Conservation (phyloP, 2,113 vertebrate species). For the Potamarius usumacintae region DNA sequence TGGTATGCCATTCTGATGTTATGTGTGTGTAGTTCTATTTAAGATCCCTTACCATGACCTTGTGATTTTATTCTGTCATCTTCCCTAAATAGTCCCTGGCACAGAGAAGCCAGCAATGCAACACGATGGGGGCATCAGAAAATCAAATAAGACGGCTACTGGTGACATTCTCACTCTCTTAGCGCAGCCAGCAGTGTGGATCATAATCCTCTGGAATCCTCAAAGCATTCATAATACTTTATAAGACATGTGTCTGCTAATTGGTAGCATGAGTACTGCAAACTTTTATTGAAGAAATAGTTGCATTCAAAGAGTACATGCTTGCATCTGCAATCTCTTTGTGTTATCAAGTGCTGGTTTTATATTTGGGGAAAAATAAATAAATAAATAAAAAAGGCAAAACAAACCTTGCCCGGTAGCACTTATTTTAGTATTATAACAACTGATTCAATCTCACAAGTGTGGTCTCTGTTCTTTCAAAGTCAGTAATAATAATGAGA, state of each 20-base stretch:
- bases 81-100: conserved; percentile 56
- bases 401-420: background rate
- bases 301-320: background rate
- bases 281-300: background rate
- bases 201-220: background rate
- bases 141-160: conserved; percentile 26
- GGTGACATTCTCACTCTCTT: conserved; percentile 17
- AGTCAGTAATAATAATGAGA: no score
- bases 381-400: background rate
- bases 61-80: conserved; percentile 47
- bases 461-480: no score
- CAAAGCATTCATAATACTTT: conserved; percentile 15
- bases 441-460: no score
- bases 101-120: background rate
- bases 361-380: no score
- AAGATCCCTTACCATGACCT: conserved; percentile 22
- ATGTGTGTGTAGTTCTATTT: conserved; percentile 28
- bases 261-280: conserved; percentile 17
- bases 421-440: no score
- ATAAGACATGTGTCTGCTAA: conserved; percentile 13
- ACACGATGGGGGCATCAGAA: conserved; percentile 4
- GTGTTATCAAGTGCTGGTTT: background rate
- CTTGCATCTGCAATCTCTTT: conserved; percentile 2
- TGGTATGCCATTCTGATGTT: conserved; percentile 26
- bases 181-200: background rate